A percentile compares a stretch with the other conserved stretches of the same genome.
Conservation (phyloP, 1,140 invertebrate genomes). For the Drosophila tani region DNA sequence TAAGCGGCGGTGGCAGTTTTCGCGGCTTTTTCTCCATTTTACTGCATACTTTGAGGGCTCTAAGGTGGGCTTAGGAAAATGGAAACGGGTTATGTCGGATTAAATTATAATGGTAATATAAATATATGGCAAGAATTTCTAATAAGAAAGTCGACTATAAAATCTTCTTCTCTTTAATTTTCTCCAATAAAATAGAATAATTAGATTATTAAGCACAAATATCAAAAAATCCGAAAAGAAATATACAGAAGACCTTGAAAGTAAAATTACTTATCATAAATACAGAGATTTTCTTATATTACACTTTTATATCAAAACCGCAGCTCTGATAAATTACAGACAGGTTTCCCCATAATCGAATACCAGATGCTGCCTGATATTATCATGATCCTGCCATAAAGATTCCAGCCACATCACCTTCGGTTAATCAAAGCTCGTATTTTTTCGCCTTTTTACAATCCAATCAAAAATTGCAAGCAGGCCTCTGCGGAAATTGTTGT, state of each 20-base stretch:
- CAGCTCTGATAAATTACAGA: background rate
- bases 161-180: no score
- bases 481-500: conserved; percentile 41
- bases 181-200: no score
- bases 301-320: background rate
- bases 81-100: background rate
- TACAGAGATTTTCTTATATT: background rate
- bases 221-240: background rate
- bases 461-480: conserved; percentile 46
- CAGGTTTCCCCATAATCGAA: background rate
- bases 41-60: conserved; percentile 37
- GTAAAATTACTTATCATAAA: background rate
- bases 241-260: no score
- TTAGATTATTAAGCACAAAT: background rate
- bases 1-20: conserved; percentile 37
- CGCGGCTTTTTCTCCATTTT: conserved; percentile 6
- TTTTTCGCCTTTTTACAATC: conserved; percentile 50
- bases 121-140: background rate
- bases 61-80: conserved; percentile 20
- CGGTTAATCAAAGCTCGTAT: conserved; percentile 52
- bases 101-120: background rate
- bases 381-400: conserved; percentile 23
- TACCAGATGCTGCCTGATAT: conserved; percentile 23
- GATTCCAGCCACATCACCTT: conserved; percentile 43
- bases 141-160: no score